Percentiles rank a stretch among this genome's conserved stretches.
phyloP scores from a whole-genome alignment of 2,113 vertebrate genomes.

The Dissostichus mawsoni region DNA sequence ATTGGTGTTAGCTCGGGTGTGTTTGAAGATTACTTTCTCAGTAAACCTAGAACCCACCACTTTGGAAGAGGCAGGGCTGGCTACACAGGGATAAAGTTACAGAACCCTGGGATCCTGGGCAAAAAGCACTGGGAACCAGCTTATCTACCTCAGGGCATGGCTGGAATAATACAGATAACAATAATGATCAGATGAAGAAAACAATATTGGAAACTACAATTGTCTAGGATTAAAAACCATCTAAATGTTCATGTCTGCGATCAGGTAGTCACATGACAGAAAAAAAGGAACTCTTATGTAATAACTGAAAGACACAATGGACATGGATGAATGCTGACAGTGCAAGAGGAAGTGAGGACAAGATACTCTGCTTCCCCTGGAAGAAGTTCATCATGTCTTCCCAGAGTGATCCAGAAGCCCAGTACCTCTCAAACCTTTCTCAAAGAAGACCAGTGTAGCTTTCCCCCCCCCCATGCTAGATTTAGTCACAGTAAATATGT shows the following conservation, averaged over 20 bases:
- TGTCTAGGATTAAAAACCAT: not conserved
- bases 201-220: constrained; percentile 35
- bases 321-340: constrained; percentile 30
- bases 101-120: constrained; percentile 65
- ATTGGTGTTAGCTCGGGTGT: constrained; percentile 15
- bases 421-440: not conserved
- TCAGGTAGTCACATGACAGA: not conserved
- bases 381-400: constrained; percentile 26
- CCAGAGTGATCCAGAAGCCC: not conserved
- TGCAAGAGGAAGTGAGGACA: constrained; percentile 44
- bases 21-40: constrained; percentile 70
- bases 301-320: constrained; percentile 28
- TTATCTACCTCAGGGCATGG: constrained; percentile 57
- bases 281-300: constrained; percentile 54
- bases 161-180: constrained; percentile 71
- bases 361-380: constrained; percentile 13
- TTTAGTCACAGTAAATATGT: constrained; percentile 31
- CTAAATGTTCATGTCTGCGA: not conserved
- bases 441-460: not conserved
- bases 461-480: not conserved
- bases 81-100: constrained; percentile 77
- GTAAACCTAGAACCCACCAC: constrained; percentile 69
- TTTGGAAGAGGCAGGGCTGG: constrained; percentile 50
- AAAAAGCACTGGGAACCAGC: constrained; percentile 73
- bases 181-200: constrained; percentile 56